Conservation (phyloP, 2,113 vertebrate genomes). For the Erpornis zantholeuca region DNA sequence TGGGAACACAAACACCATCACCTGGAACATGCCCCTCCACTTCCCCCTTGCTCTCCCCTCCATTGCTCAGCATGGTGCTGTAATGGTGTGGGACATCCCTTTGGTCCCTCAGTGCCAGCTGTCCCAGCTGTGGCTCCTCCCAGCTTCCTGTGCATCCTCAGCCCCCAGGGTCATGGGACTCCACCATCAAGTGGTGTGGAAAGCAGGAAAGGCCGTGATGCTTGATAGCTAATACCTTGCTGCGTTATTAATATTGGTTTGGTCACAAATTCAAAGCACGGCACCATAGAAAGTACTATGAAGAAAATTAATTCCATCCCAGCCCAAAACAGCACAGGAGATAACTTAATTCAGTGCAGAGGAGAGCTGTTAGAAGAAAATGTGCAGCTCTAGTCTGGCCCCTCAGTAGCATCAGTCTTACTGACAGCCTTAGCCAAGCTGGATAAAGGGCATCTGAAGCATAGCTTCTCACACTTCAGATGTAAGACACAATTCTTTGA, state of each 20-base stretch:
- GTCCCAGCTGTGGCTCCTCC: not conserved
- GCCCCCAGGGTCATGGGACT: not conserved
- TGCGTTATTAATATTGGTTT: not conserved
- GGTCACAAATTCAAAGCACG: not conserved
- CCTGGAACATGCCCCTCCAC: rapidly evolving
- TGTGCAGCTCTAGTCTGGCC: not conserved
- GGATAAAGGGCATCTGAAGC: not conserved
- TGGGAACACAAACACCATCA: not conserved
- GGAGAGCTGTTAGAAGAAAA: not conserved
- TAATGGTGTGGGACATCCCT: not conserved
- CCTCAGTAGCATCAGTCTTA: not conserved
- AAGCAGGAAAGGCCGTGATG: not conserved
- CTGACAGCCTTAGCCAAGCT: not conserved
- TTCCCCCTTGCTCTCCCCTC: not conserved
- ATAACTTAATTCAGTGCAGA: not conserved
- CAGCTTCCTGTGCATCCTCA: not conserved
- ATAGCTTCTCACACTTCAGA: not conserved
- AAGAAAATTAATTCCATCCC: not conserved
- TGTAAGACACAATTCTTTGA: not conserved
- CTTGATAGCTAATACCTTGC: not conserved
- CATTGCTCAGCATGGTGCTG: not conserved
- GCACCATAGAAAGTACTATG: not conserved
- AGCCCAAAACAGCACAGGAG: not conserved
- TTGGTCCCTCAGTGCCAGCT: not conserved
- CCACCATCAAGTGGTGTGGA: not conserved